Evolutionary conservation across 2,888 invertebrate species (phyloP), one percentile per base, ranked within the genome.

Genomic region (Hedychridium roseum): DNA sequence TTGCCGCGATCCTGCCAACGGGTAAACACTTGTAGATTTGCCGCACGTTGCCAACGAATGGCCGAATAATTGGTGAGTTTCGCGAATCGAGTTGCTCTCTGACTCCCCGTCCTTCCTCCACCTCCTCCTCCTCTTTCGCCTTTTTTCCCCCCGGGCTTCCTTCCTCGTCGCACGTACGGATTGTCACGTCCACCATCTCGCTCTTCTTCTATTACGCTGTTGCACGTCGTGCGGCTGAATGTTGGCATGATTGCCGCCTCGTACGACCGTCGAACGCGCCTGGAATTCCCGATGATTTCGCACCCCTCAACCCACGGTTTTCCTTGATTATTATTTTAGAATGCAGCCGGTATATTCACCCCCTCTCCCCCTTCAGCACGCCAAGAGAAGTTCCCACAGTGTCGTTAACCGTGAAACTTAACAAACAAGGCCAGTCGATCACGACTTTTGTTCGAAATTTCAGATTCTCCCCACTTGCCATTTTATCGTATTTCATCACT

Each of bases 21-120:
- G 63, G 66, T 69, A 75, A 74, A 76, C 73, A 74, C 74, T 78
- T 76, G 75, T 76, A 76, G 74, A 78, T 78, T 76, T 76, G 69
- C 71, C 60, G 71, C 76, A 77, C 77, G 77, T 78, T 76, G 78
- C 70, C 67, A 66, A 58, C 72, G 72, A 76, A 77, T 76, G 70
- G 73, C 58, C 71, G 59, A 76, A 76, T 76, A 76, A 78, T 76
- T 78, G 76, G 72, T 65, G 71, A 74, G 71, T 72, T 72, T 73
- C 70, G 68, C 60, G 64, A 67, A 67, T 67, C 66, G 59, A 62
- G 63, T 62, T 65, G 56, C 60, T 62, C 60, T 57, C 57, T 58
- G 49, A 39, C 52, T 38, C 42, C 49, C 39, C 43, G 48, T 57
- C 44, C 44, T 46, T 44, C 56, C 56, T 51, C 40, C 50, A 50